phyloP scores from a whole-genome alignment of 2,113 vertebrate species.

The Puntigrus tetrazona region DNA sequence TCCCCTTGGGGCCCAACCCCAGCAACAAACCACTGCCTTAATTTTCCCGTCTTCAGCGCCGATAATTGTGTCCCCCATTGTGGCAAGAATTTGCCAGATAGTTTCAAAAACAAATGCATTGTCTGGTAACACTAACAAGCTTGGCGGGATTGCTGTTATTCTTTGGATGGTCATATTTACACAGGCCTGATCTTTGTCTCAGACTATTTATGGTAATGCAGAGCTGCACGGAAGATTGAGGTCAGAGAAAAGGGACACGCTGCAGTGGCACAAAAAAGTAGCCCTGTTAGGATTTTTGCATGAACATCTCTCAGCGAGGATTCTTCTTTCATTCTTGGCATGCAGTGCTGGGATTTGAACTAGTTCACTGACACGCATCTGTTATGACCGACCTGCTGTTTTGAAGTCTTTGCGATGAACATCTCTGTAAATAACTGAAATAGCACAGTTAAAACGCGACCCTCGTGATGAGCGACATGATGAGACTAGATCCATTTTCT shows the following conservation, averaged over 20 bases:
- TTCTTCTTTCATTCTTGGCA: background rate
- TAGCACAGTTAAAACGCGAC: background rate
- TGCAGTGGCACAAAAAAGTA: background rate
- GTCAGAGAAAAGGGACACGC: constrained; percentile 24
- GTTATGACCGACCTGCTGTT: background rate
- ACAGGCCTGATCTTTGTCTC: constrained; percentile 27
- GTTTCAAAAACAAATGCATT: background rate
- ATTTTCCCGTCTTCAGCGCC: background rate
- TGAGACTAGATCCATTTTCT: background rate
- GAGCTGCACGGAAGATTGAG: constrained; percentile 11
- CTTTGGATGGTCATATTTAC: constrained; percentile 8
- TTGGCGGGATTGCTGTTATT: background rate
- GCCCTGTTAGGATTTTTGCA: background rate
- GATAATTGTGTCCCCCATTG: constrained; percentile 28
- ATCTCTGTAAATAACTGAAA: background rate
- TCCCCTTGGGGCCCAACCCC: background rate
- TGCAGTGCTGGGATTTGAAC: background rate
- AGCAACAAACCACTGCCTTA: background rate
- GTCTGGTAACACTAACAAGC: constrained; percentile 31
- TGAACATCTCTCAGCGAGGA: constrained; percentile 6
- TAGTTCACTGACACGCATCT: background rate
- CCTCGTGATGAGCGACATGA: background rate
- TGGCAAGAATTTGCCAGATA: constrained; percentile 2
- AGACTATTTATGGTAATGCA: constrained; percentile 35
- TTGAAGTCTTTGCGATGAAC: background rate